Base-by-base conservation (phyloP, 1,140 invertebrate genomes). In the Druon quercuslanigerum region DNA sequence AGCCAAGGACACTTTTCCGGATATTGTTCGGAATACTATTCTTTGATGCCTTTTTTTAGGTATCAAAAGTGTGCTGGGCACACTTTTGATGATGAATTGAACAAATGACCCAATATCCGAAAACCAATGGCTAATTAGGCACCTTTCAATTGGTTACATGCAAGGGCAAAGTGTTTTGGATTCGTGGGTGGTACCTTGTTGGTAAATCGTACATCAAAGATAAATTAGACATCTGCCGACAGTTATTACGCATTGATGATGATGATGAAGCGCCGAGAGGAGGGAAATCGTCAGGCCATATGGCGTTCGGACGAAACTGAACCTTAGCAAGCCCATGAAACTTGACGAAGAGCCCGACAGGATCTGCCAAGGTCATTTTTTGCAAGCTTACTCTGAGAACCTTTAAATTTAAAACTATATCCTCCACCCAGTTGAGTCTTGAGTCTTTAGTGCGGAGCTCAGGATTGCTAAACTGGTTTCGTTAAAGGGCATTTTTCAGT, bases 401-500 rank as follows among this genome's bases (percentile, higher is more conserved):
- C 60, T 66, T 66, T 66, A 66, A 66, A 66, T 66, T 66, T 66
- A 40, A 66, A 66, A 66, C 60, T 66, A 66, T 40, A 66, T 66
- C 60, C 60, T 66, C 25, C 40, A 66, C 40, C 40, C 14, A 40
- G 57, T 66, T 66, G 25, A 66, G 40, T 46, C 40, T 46, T 46
- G 7, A 46, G 40, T 46, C 40, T 46, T 46, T 46, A 46, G 60
- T 40, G 40, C 14, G 25, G n/a, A 66, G 60, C 60, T 9, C 25
- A 66, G 20, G 14, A 66, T 66, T 66, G 60, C 60, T 66, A 66
- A 66, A 66, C 60, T 66, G 60, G 60, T 66, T 66, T 66, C 60
- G 60, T 66, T 66, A 66, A 66, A 66, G 60, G 60, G 60, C 40
- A 66, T 66, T 66, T n/a, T 46, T 66, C 60, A 66, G 33, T 66